Evolutionary conservation across 2,797 vertebrate species (phyloP), one percentile per base, ranked within the genome.

Genomic region (Remorina albescens): DNA sequence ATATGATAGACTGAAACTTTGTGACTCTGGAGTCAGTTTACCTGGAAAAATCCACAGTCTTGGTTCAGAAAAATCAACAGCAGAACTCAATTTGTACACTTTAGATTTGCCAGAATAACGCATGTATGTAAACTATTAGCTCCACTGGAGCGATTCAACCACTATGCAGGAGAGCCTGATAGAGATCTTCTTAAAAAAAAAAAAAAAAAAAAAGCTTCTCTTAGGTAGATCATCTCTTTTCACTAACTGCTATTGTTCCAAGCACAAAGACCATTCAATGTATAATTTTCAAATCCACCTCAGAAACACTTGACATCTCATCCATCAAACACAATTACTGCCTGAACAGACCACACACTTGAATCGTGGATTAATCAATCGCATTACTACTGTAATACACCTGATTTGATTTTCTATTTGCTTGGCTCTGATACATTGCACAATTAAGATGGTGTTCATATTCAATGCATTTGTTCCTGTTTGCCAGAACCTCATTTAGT

Each of bases 401-500:
- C 74, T 84, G 81, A 86, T 91, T 89, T 68, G 71, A 89, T 88
- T 87, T 56, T 67, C 58, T 2, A 56, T 73, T 74, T 18, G 12
- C 51, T 36, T 2, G 60, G 51, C 75, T 70, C 75, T 73, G 82
- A 87, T 73, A 86, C 74, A 83, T 77, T 89, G 86, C 74, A 59
- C 49, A 87, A 90, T 92, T 89, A 90, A 71, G 74, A 75, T 2
- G 7, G 26, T 6, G 76, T 78, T 81, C 49, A 34, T 74, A 85
- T 78, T 74, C 13, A 64, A 68, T 68, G 46, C 78, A 69, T 87
- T 76, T 86, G 75, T 73, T 84, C 79, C 47, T 73, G 82, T 85
- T 89, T 84, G 84, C 79, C 73, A 84, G 84, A 81, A 80, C 76
- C 84, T 88, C 80, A 88, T 84, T 90, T 86, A 90, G 64, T 11